Evolutionary conservation across 2,113 vertebrate genomes (phyloP).

Genomic region (Apteryx owenii): DNA sequence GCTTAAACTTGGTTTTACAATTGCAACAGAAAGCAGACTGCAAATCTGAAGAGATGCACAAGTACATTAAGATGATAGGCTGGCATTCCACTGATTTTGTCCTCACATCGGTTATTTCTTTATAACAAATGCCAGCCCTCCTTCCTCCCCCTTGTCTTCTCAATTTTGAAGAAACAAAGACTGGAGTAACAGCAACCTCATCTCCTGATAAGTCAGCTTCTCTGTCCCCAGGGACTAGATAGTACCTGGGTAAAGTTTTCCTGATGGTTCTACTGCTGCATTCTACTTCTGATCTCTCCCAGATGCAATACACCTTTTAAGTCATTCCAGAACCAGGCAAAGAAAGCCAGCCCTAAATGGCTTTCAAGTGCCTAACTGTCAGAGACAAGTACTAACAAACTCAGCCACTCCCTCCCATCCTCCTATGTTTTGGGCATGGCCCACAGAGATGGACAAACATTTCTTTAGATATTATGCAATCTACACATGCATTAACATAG

Average conservation of each 20-base stretch:
- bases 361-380: background rate
- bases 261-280: background rate
- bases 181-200: background rate
- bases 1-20: background rate
- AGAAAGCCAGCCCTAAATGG: background rate
- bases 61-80: background rate
- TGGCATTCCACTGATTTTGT: background rate
- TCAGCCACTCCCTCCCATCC: constrained; percentile 40
- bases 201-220: background rate
- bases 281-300: background rate
- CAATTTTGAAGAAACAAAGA: background rate
- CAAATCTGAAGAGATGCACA: background rate
- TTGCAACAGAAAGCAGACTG: background rate
- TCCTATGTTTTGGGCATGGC: background rate
- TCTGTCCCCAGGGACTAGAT: background rate
- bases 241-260: background rate
- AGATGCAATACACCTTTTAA: background rate
- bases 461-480: background rate
- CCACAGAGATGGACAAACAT: constrained; percentile 6
- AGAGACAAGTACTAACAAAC: constrained; percentile 59
- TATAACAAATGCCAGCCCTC: background rate
- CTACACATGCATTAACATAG: background rate
- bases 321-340: background rate
- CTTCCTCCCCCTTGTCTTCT: background rate
- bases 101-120: accelerated